These are phyloP conservation scores for Diogma glabrata DNA, from an alignment of 2,888 invertebrate genomes.

Conservation along the genomic window DNA sequence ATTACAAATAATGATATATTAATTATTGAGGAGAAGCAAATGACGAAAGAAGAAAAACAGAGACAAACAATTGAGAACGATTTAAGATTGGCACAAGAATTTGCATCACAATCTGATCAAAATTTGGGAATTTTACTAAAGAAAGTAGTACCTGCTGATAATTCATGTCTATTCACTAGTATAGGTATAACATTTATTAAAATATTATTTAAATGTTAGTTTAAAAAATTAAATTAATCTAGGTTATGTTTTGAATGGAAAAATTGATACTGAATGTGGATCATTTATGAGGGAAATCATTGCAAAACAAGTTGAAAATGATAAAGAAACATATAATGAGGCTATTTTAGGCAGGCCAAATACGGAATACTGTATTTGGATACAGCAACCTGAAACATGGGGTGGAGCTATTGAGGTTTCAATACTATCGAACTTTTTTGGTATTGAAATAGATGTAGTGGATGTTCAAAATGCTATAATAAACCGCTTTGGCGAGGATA, in stretches of 20 bases:
- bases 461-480: constrained; percentile 84
- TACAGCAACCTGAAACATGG: constrained; percentile 79
- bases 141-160: constrained; percentile 88
- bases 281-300: constrained; percentile 75
- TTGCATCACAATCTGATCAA: constrained; percentile 26
- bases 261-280: constrained; percentile 62
- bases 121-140: constrained; percentile 70
- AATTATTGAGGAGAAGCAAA: constrained; percentile 67
- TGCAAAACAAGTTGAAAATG: constrained; percentile 67
- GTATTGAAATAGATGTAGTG: constrained; percentile 86
- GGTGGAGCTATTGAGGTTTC: constrained; percentile 93
- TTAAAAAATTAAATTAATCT: too few relatives aligned
- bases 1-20: constrained; percentile 77
- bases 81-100: constrained; percentile 30
- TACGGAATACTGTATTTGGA: constrained; percentile 81
- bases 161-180: constrained; percentile 92
- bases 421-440: constrained; percentile 75
- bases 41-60: constrained; percentile 15
- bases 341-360: constrained; percentile 79
- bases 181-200: too few relatives aligned
- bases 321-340: constrained; percentile 67
- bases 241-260: constrained; percentile 61
- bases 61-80: constrained; percentile 29
- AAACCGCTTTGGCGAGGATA: constrained; percentile 88
- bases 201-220: too few relatives aligned